These are phyloP conservation scores for Tadarida brasiliensis DNA, from an alignment of 2,797 vertebrate genomes.

Conservation along the genomic window DNA sequence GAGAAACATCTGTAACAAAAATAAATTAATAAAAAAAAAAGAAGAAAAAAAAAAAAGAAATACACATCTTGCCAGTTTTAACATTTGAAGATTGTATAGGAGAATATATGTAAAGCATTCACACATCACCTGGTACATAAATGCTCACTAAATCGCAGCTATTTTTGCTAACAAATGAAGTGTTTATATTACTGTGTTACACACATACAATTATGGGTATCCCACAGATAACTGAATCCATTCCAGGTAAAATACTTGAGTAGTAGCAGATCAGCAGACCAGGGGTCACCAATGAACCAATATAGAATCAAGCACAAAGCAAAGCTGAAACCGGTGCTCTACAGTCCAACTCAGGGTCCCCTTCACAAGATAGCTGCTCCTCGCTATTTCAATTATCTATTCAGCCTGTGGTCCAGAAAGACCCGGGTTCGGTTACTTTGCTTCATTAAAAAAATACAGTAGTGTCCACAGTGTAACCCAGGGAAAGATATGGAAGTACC, in stretches of 20 bases:
- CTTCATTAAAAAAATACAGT: background rate
- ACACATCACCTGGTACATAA: background rate
- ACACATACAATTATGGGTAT: no score
- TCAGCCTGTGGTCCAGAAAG: no score
- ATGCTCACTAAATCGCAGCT: background rate
- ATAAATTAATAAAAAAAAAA: no score
- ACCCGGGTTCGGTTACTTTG: background rate
- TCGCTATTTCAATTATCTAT: background rate
- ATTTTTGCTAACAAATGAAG: slow-evolving; percentile 8
- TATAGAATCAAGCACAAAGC: background rate
- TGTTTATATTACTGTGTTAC: background rate
- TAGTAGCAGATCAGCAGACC: background rate
- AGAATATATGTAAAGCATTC: background rate
- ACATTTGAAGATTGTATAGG: background rate
- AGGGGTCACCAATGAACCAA: background rate
- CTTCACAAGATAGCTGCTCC: background rate
- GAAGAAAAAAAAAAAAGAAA: no score
- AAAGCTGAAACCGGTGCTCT: background rate
- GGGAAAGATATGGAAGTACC: background rate
- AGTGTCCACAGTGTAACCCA: background rate
- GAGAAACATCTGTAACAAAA: no score
- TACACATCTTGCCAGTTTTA: background rate
- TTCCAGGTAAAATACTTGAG: background rate
- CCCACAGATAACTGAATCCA: background rate
- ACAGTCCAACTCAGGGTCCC: background rate